Evolutionary conservation across 2,113 vertebrate genomes (phyloP).

Genomic region (Stigmatopora argus): DNA sequence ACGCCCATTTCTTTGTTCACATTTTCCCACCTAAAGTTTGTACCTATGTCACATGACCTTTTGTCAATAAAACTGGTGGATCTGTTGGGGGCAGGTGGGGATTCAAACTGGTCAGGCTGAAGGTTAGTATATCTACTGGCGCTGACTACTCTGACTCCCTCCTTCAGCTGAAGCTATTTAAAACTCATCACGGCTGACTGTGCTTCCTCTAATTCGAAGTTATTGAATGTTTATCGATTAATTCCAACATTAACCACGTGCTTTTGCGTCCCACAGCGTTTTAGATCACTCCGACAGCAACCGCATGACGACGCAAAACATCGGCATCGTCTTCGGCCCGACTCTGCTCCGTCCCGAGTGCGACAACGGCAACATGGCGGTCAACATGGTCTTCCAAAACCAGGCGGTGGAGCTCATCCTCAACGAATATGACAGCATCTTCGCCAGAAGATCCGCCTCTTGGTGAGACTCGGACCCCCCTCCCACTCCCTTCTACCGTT

Average conservation of each 20-base stretch:
- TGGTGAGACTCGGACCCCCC: background rate
- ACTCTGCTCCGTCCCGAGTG: constrained; percentile 83
- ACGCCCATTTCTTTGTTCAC: no score
- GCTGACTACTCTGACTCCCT: no score
- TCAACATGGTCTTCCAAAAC: constrained; percentile 80
- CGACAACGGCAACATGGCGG: constrained; percentile 78
- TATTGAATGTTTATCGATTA: no score
- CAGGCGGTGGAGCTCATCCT: constrained; percentile 86
- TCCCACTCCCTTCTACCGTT: background rate
- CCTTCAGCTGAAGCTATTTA: no score
- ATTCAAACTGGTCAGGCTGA: no score
- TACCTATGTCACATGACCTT: no score
- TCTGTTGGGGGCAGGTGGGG: no score
- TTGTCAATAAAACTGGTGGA: no score
- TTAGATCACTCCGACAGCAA: constrained; percentile 74
- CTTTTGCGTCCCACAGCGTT: constrained; percentile 66
- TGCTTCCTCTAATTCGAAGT: no score
- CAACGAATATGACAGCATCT: constrained; percentile 73
- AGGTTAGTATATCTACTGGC: no score
- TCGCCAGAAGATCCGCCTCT: constrained; percentile 44
- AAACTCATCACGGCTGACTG: no score
- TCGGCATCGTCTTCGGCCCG: constrained; percentile 90
- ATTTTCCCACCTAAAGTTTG: no score
- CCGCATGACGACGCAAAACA: constrained; percentile 89
- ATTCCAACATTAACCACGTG: background rate